phyloP scores from a whole-genome alignment of 2,797 vertebrate species.

The Oophaga sylvatica region DNA sequence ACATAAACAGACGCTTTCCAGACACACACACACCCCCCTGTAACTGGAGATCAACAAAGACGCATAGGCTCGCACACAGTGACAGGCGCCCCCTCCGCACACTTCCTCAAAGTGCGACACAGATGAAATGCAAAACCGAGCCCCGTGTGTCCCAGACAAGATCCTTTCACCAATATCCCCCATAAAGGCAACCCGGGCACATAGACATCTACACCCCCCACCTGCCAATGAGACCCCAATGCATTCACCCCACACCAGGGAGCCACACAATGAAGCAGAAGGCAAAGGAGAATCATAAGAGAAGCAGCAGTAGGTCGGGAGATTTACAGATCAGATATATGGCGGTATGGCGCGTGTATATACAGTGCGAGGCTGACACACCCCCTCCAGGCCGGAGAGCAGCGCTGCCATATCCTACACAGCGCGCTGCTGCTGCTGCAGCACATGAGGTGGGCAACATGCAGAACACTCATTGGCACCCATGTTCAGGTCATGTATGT shows the following conservation, averaged over 20 bases:
- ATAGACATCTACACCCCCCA: too few species aligned
- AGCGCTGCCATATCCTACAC: not conserved
- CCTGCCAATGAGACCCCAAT: too few species aligned
- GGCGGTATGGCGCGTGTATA: not conserved
- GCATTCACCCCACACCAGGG: not conserved
- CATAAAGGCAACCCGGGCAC: not conserved
- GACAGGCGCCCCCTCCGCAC: constrained; percentile 15
- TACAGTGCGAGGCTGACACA: constrained; percentile 22
- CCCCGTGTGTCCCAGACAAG: not conserved
- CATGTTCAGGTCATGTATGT: too few species aligned
- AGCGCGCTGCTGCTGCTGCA: not conserved
- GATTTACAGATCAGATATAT: too few species aligned
- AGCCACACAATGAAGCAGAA: not conserved
- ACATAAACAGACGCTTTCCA: not conserved
- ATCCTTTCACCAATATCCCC: not conserved
- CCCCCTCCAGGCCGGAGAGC: constrained; percentile 31
- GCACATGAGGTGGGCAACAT: not conserved
- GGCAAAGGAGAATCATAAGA: too few species aligned
- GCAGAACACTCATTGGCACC: too few species aligned
- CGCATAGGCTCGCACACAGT: not conserved
- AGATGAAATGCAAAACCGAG: not conserved
- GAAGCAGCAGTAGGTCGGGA: too few species aligned
- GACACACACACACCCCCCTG: constrained; percentile 28
- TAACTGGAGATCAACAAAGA: constrained; percentile 23
- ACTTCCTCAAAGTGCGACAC: constrained; percentile 45